A percentile compares a stretch with the other conserved stretches of the same genome.
phyloP scores from a whole-genome alignment of 1,140 invertebrate genomes.

The Hylaeus volcanicus region DNA sequence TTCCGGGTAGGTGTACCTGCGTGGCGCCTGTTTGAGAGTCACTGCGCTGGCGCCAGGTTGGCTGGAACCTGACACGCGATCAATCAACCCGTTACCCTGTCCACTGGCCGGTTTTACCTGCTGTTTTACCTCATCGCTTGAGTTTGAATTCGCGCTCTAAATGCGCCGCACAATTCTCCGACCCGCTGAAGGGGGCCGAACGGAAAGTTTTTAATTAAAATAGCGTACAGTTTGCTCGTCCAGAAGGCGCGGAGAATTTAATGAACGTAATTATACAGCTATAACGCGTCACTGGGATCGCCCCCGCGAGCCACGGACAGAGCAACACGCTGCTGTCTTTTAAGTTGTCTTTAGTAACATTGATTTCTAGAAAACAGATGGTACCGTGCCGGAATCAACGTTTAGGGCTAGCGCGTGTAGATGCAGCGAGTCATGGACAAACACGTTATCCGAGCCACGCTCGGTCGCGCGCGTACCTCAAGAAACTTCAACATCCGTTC shows the following conservation, averaged over 20 bases:
- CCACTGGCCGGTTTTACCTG: constrained; percentile 66
- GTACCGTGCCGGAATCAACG: too few relatives aligned
- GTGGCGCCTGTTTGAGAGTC: constrained; percentile 68
- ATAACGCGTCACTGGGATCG: background rate
- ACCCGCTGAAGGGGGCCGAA: constrained; percentile 7
- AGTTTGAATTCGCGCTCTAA: constrained; percentile 53
- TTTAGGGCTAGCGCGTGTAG: too few relatives aligned
- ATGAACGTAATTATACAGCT: constrained; percentile 36
- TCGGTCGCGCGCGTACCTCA: too few relatives aligned
- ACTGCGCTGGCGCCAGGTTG: constrained; percentile 77
- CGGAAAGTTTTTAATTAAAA: constrained; percentile 50
- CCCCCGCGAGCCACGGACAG: background rate
- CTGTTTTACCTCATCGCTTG: constrained; percentile 58
- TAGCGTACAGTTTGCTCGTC: constrained; percentile 26
- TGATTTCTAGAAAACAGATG: too few relatives aligned
- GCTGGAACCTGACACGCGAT: constrained; percentile 78
- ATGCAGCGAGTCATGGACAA: too few relatives aligned
- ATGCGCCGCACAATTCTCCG: constrained; percentile 41
- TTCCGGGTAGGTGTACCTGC: background rate
- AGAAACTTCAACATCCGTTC: too few relatives aligned
- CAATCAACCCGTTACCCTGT: constrained; percentile 76
- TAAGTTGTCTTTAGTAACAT: too few relatives aligned
- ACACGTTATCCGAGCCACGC: too few relatives aligned
- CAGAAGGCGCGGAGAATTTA: constrained; percentile 27
- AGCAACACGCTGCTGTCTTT: too few relatives aligned